phyloP scores from a whole-genome alignment of 1,140 invertebrate species.

The Trachymyrmex septentrionalis region DNA sequence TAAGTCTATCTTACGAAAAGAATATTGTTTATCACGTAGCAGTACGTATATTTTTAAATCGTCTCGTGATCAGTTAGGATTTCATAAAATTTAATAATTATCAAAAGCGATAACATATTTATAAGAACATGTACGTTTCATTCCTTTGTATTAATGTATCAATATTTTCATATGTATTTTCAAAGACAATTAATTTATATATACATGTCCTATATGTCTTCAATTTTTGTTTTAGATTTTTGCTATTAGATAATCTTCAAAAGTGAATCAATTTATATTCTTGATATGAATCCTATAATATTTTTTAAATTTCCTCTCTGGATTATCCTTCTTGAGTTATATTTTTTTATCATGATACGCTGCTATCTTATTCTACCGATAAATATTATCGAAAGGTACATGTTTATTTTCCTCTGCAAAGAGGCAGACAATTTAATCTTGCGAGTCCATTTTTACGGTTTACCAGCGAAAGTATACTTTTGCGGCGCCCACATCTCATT shows the following conservation, averaged over 20 bases:
- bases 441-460: conserved; percentile 27
- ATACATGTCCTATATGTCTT: neutral
- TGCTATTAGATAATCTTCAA: neutral
- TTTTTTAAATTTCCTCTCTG: neutral
- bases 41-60: neutral
- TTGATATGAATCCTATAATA: neutral
- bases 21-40: neutral
- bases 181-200: neutral
- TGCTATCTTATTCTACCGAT: neutral
- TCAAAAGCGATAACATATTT: conserved; percentile 5
- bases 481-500: conserved; percentile 39
- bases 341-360: neutral
- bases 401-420: neutral
- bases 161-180: conserved; percentile 13
- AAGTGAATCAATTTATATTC: neutral
- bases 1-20: neutral
- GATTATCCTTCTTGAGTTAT: neutral
- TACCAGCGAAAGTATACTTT: conserved; percentile 30
- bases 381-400: neutral
- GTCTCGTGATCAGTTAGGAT: neutral
- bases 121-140: neutral
- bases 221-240: neutral
- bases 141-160: neutral
- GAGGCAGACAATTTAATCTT: conserved; percentile 11
- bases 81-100: conserved; percentile 17